Conservation (phyloP, 2,113 vertebrate species). For the Orientallactaga bullata region DNA sequence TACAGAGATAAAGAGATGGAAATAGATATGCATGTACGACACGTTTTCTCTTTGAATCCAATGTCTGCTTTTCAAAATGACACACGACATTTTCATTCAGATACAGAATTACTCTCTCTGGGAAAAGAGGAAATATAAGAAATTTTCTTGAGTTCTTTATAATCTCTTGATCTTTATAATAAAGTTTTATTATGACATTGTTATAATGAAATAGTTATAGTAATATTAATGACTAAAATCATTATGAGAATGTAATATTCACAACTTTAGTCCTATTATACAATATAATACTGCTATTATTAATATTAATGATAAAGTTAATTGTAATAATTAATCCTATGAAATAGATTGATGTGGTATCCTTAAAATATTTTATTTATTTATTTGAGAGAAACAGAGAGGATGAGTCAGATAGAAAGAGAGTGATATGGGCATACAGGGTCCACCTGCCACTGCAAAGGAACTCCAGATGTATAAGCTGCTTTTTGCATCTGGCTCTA, state of each 20-base stretch:
- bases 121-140: background rate
- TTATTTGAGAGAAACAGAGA: too few relatives aligned
- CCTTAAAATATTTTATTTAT: background rate
- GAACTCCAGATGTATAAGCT: too few relatives aligned
- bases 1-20: slow-evolving; percentile 45
- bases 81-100: background rate
- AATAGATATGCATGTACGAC: background rate
- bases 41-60: slow-evolving; percentile 34
- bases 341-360: background rate
- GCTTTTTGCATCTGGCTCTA: too few relatives aligned
- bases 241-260: background rate
- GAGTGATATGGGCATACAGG: too few relatives aligned
- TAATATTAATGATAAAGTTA: background rate
- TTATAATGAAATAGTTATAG: background rate
- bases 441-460: too few relatives aligned
- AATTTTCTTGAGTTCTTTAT: background rate
- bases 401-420: too few relatives aligned
- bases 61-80: slow-evolving; percentile 35
- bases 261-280: background rate
- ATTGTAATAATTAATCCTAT: background rate
- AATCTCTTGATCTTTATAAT: background rate
- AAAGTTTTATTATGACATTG: background rate
- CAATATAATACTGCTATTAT: background rate
- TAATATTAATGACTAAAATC: background rate
- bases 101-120: background rate